Conservation (phyloP, 2,113 vertebrate genomes). For the Crocuta crocuta region DNA sequence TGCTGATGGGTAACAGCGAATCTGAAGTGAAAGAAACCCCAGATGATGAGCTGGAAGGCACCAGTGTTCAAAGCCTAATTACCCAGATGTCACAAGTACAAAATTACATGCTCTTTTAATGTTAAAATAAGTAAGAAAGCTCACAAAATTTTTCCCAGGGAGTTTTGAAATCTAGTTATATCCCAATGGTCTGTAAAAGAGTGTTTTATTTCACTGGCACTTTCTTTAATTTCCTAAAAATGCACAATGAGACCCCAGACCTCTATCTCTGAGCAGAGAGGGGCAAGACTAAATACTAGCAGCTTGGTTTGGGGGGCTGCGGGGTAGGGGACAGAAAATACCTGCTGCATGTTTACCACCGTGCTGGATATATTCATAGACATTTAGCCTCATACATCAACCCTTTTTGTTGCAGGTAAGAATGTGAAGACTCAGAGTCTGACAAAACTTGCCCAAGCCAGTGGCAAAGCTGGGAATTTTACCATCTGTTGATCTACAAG, state of each 20-base stretch:
- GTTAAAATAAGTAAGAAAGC: conserved; percentile 12
- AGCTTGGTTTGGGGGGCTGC: neutral
- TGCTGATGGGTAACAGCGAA: neutral
- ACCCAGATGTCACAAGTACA: conserved; percentile 12
- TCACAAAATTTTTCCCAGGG: neutral
- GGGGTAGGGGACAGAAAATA: neutral
- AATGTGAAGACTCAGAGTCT: neutral
- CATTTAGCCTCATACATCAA: neutral
- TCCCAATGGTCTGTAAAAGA: neutral
- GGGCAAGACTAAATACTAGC: too few relatives aligned
- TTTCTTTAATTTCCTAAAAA: neutral
- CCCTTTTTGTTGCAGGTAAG: neutral
- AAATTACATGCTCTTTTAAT: neutral
- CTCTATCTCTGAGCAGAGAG: neutral
- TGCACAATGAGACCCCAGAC: neutral
- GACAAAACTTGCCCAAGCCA: neutral
- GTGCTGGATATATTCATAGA: neutral
- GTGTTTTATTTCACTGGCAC: neutral
- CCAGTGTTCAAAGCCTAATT: neutral
- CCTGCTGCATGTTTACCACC: too few relatives aligned
- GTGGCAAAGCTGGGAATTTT: neutral
- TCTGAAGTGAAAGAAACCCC: neutral
- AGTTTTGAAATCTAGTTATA: conserved; percentile 30
- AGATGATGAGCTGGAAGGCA: neutral
- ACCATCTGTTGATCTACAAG: neutral